Base-by-base conservation (phyloP, 2,888 invertebrate species). In the Halictus quadricinctus region DNA sequence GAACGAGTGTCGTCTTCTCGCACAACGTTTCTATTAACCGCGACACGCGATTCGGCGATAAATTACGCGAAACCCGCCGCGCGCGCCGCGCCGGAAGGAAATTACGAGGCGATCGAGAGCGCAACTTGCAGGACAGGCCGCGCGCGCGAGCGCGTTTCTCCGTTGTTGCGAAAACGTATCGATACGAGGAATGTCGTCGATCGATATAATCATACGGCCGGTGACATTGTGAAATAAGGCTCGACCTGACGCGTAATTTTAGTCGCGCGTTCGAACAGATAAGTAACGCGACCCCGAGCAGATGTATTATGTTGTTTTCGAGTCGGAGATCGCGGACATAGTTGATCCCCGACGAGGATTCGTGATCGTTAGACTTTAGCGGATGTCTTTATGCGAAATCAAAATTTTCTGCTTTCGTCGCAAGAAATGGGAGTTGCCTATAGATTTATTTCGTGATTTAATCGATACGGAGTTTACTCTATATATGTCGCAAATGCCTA, bases 211-310 rank as follows among this genome's bases (percentile, higher is more conserved):
- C 81, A 73, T 72, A 80, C 80, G 79, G 41, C 75, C 54, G 80
- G 80, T 80, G 87, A 80, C 86, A 87, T 83, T 86, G 83, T 76
- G 83, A 87, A 87, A 86, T 78, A 79, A 75, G 80, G 76, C 76
- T 75, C 83, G 80, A 83, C 66, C 77, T 46, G 83, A 50, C 64
- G 78, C 78, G 75, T 83, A 86, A 86, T 86, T 86, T 83, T 78
- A 83, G 70, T 73, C 86, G 69, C 69, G 64, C 82, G 60, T 64
- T 64, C 66, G 64, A 64, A 58, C 78, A 79, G 80, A 81, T 86
- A 86, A 86, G 86, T 86, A 80, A 81, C 76, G 50, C 64, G 50
- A 73, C 79, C 84, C 69, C 64, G 54, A 48, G 48, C 60, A 48
- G 50, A 76, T 79, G 72, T 72, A 85, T 86, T 75, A 75, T 58